Conservation (phyloP, 2,888 invertebrate genomes). For the Autographa pulchrina region DNA sequence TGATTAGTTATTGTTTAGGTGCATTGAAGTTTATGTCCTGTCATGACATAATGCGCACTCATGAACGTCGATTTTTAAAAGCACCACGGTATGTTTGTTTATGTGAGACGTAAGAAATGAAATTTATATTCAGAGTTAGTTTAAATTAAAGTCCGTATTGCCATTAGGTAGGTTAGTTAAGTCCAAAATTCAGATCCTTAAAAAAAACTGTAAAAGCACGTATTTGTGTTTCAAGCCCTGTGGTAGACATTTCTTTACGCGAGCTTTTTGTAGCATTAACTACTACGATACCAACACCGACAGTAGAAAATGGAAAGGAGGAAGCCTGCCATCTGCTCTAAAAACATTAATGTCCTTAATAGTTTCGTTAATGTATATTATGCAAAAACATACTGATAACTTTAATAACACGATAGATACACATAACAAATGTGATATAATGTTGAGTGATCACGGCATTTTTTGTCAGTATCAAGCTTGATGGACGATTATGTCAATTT, state of each 20-base stretch:
- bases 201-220: not conserved
- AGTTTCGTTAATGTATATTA: not conserved
- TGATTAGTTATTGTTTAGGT: slow-evolving; percentile 10
- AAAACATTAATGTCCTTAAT: not conserved
- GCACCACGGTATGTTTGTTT: not conserved
- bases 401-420: slow-evolving; percentile 1
- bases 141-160: not conserved
- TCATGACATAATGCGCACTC: not conserved
- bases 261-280: no score
- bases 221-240: no score
- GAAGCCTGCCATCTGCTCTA: not conserved
- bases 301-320: not conserved
- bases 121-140: not conserved
- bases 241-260: no score
- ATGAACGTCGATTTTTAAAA: not conserved
- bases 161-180: no score
- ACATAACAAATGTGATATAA: slow-evolving; percentile 2
- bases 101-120: not conserved
- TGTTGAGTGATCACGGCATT: slow-evolving; percentile 24
- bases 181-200: not conserved
- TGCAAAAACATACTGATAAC: not conserved
- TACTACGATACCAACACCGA: not conserved
- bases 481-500: slow-evolving; percentile 58
- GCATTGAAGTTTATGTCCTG: not conserved
- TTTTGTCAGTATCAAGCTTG: slow-evolving; percentile 44